Evolutionary conservation across 2,797 vertebrate species (phyloP), one percentile per base, ranked within the genome.

Genomic region (Pyrocephalus nanus): DNA sequence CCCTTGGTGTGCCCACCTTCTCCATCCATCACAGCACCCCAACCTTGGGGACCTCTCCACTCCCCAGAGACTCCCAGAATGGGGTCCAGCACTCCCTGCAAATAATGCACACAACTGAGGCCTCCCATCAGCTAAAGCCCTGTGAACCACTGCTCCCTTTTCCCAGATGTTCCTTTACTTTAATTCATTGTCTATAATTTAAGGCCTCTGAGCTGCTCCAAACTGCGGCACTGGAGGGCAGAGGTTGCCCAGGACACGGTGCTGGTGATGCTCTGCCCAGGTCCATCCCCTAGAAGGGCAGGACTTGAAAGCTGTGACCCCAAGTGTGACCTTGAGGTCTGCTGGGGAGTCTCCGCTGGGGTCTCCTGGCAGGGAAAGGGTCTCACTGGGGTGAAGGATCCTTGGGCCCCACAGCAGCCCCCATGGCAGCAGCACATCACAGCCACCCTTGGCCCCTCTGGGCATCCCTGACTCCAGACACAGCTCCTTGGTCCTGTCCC

Each of bases 21-120:
- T 34, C 65, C 45, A 32, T 5, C 43, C 29, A 19, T 29, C 26
- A 25, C 1, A 67, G 25, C 34, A 80, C 26, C 20, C 20, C 71
- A 50, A 9, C 9, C 34, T 8, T 9, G n/a, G 36, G 65, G 43
- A 29, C 15, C 25, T 27, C 18, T 50, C 4, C 1, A 0, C 14
- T 50, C 32, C 58, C 29, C 62, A 69, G 13, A 55, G 34, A 20
- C 67, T 85, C 45, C 45, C 3, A 5, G 20, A 36, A 32, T 1
- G 14, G 42, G 10, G 6, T 19, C 22, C 87, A 66, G 34, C 55
- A 15, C 23, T 53, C 72, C 53, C 40, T 47, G 54, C 48, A 86
- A 81, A 48, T 1, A 17, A 8, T 13, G 16, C 32, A 54, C 26
- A 6, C 1, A 1, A 3, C 19, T 38, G 7, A 29, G 64, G 12